Evolutionary conservation across 1,140 invertebrate genomes (phyloP).

Genomic region (Heliconius hewitsoni): DNA sequence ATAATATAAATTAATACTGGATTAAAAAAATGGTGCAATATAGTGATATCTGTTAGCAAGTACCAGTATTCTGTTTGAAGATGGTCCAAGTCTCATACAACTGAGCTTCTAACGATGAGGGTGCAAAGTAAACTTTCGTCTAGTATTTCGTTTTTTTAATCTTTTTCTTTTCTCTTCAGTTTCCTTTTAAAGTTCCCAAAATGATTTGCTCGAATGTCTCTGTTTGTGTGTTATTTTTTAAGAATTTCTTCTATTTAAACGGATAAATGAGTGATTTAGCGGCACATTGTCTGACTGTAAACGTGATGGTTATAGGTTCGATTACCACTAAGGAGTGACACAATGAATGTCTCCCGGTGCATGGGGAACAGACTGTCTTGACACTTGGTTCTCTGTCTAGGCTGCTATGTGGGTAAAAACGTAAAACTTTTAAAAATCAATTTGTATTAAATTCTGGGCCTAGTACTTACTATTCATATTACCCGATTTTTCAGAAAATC

Average conservation of each 20-base stretch:
- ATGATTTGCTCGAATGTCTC: conserved; percentile 11
- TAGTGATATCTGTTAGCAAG: not conserved
- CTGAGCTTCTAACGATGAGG: conserved; percentile 8
- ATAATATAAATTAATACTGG: not conserved
- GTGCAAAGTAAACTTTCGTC: conserved; percentile 6
- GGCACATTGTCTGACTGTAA: not conserved
- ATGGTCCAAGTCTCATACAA: conserved; percentile 7
- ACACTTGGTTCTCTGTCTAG: too few species aligned
- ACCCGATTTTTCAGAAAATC: too few species aligned
- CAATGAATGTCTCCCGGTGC: too few species aligned
- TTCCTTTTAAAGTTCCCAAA: conserved; percentile 8
- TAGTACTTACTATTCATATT: too few species aligned
- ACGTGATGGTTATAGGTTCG: not conserved
- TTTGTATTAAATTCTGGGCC: too few species aligned
- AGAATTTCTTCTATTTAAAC: not conserved
- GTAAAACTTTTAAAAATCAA: too few species aligned
- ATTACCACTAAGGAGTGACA: not conserved
- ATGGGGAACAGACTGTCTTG: too few species aligned
- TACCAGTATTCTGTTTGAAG: not conserved
- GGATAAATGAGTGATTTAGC: not conserved
- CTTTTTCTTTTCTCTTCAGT: conserved; percentile 10
- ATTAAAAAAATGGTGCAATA: not conserved
- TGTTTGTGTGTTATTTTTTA: not conserved
- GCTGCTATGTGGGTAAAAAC: too few species aligned
- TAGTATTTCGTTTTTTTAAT: conserved; percentile 3